Conservation (phyloP, 1,140 invertebrate genomes). For the Penaeus japonicus region DNA sequence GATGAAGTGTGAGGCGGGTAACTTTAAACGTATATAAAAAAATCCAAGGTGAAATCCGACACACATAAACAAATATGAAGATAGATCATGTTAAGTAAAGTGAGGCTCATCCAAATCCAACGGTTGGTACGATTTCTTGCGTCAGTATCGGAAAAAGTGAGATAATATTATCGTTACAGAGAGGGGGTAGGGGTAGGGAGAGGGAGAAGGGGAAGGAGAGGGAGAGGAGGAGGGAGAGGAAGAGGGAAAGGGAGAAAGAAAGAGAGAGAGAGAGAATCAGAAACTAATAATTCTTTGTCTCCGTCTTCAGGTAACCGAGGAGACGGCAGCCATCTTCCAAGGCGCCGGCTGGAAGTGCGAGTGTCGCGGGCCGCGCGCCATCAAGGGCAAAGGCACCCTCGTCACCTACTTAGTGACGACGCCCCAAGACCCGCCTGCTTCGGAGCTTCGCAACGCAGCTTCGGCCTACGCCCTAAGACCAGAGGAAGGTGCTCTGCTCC, state of each 20-base stretch:
- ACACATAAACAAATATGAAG: too few species aligned
- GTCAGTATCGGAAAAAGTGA: background rate
- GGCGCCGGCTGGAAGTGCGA: constrained; percentile 83
- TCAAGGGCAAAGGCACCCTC: constrained; percentile 94
- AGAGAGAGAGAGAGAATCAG: background rate
- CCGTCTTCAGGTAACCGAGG: constrained; percentile 76
- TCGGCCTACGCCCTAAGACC: constrained; percentile 22
- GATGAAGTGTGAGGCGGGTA: background rate
- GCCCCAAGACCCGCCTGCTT: constrained; percentile 68
- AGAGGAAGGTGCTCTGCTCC: constrained; percentile 21
- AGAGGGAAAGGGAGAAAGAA: background rate
- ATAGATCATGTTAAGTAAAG: too few species aligned
- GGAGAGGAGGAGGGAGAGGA: background rate
- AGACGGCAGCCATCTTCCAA: constrained; percentile 87
- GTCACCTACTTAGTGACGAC: constrained; percentile 92
- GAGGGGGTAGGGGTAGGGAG: constrained; percentile 70
- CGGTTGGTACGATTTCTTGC: background rate
- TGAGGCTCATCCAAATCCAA: background rate
- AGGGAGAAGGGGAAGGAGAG: background rate
- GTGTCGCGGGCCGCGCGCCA: constrained; percentile 86
- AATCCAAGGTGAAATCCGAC: too few species aligned
- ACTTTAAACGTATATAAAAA: too few species aligned
- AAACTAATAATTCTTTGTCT: background rate
- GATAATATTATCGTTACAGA: background rate
- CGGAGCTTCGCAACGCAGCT: background rate